Percentiles rank a stretch among this genome's conserved stretches.
These are phyloP conservation scores for Vanessa tameamea DNA, from an alignment of 1,140 invertebrate genomes.

Conservation along the genomic window DNA sequence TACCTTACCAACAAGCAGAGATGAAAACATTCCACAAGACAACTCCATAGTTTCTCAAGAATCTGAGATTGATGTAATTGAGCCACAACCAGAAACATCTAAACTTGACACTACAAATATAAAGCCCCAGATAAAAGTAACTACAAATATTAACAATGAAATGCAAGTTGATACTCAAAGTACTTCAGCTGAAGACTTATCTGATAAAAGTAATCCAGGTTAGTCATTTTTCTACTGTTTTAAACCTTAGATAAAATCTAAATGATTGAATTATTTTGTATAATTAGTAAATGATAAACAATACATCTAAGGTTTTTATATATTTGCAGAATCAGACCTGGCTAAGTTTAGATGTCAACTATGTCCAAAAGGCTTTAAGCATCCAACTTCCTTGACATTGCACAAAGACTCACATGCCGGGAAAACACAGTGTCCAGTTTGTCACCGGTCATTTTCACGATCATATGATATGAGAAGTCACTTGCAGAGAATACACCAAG, in stretches of 20 bases:
- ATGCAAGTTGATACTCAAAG: conserved; percentile 71
- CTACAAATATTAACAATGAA: conserved; percentile 52
- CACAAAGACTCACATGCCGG: conserved; percentile 89
- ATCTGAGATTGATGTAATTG: conserved; percentile 51
- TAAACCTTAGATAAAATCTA: too few relatives aligned
- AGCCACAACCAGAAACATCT: conserved; percentile 47
- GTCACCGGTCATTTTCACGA: conserved; percentile 83
- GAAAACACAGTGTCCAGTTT: conserved; percentile 85
- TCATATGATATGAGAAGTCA: conserved; percentile 85
- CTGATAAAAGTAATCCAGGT: conserved; percentile 72
- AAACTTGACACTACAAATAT: conserved; percentile 44
- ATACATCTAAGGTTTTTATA: conserved; percentile 5
- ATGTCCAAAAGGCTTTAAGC: conserved; percentile 89
- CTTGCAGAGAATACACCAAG: conserved; percentile 82
- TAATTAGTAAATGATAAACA: neutral
- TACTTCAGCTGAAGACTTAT: conserved; percentile 68
- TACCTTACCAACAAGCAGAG: conserved; percentile 55
- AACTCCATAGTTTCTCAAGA: conserved; percentile 39
- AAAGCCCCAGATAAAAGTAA: conserved; percentile 39
- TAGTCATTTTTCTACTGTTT: conserved; percentile 25
- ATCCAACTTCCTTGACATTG: conserved; percentile 87
- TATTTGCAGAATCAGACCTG: conserved; percentile 77
- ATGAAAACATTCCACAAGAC: conserved; percentile 65
- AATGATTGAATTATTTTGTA: neutral
- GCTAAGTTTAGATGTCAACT: conserved; percentile 83